phyloP scores from a whole-genome alignment of 2,113 vertebrate genomes.

The Cisticola juncidis region DNA sequence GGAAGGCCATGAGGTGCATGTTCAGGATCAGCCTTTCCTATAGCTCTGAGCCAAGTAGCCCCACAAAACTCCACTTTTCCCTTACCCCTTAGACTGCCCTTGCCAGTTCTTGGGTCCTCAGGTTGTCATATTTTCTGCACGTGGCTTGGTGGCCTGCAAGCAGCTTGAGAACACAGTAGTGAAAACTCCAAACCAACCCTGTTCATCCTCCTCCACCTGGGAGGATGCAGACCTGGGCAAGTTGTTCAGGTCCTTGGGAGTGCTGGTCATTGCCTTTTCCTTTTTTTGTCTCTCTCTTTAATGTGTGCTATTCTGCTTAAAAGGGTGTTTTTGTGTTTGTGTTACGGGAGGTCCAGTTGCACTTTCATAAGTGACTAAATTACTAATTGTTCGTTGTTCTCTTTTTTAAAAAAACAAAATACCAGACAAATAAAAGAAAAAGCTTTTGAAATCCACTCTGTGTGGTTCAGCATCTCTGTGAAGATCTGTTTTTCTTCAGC shows the following conservation, averaged over 20 bases:
- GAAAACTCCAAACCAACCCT: neutral
- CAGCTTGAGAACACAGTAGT: neutral
- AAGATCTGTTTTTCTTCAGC: neutral
- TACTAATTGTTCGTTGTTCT: neutral
- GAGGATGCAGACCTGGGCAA: neutral
- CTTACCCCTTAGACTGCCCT: neutral
- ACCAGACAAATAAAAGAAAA: neutral
- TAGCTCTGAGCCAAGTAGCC: neutral
- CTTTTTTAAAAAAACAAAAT: neutral
- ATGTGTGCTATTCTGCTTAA: neutral
- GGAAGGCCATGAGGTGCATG: neutral
- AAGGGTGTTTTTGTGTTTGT: neutral
- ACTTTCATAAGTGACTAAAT: neutral
- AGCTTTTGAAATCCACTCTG: neutral
- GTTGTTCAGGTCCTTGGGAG: neutral
- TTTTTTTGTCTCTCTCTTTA: neutral
- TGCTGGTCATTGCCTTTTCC: neutral
- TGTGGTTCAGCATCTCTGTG: neutral
- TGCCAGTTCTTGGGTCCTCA: neutral
- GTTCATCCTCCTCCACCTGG: fast-evolving
- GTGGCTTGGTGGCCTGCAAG: neutral
- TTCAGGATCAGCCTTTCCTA: neutral
- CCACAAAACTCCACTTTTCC: neutral
- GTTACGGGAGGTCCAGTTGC: neutral
- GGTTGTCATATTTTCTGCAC: neutral